A percentile compares a stretch with the other conserved stretches of the same genome.
These are phyloP conservation scores for Takifugu flavidus DNA, from an alignment of 2,113 vertebrate species.

Conservation along the genomic window DNA sequence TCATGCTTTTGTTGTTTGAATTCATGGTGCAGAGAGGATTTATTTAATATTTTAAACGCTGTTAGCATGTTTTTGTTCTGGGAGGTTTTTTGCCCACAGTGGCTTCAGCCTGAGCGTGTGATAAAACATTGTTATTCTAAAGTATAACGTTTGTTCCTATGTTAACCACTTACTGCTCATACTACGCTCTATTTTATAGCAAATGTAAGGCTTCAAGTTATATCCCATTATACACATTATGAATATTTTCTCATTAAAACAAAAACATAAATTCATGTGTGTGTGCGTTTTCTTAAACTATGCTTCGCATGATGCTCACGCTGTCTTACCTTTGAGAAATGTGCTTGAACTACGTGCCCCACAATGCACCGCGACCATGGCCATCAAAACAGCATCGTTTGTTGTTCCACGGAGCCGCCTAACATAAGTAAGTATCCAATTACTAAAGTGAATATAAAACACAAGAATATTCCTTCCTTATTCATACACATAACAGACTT, in stretches of 20 bases:
- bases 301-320: too few species aligned
- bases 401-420: too few species aligned
- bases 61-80: constrained; percentile 17
- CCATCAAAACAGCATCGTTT: too few species aligned
- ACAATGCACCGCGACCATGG: too few species aligned
- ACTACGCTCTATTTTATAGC: constrained; percentile 87
- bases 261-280: constrained; percentile 54
- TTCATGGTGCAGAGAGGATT: constrained; percentile 48
- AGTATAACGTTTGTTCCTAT: constrained; percentile 73
- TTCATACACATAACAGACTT: too few species aligned
- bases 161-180: constrained; percentile 90
- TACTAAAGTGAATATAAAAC: too few species aligned
- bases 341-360: too few species aligned
- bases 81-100: constrained; percentile 2
- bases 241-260: constrained; percentile 98
- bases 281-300: constrained; percentile 24
- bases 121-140: constrained; percentile 36
- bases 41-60: constrained; percentile 63
- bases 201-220: constrained; percentile 86
- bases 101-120: constrained; percentile 27
- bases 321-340: too few species aligned
- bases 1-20: constrained; percentile 56
- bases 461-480: too few species aligned
- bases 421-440: too few species aligned
- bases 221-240: constrained; percentile 79